Evolutionary conservation across 2,888 invertebrate genomes (phyloP), one percentile per base, ranked within the genome.

Genomic region (Megamerina dolium): DNA sequence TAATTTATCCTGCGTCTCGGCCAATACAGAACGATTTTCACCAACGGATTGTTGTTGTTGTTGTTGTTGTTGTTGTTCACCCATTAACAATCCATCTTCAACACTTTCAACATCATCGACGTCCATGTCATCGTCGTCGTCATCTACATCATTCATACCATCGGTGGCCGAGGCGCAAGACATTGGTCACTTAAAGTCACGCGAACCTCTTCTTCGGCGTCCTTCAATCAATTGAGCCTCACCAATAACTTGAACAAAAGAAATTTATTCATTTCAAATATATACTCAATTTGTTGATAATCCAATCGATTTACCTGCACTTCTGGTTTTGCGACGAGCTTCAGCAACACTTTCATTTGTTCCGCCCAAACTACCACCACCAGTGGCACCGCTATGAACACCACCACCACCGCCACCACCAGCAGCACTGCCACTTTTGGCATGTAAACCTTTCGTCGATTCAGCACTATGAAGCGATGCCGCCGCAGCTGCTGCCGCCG

Each of bases 141-240:
- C 46, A 40, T 54, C 51, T 48, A 46, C 41, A 48, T 44, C 31
- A n/a, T n/a, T n/a, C 23, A 23, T 23, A 8, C 10, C 8, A 50
- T 54, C 54, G 51, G 57, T 68, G 66, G 70, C 64, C 71, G 72
- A 67, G 66, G 66, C 69, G 70, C 72, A 68, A 71, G 74, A 75
- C 75, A 73, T 64, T 73, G 75, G 78, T 83, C 83, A 84, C 83
- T 83, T 83, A 76, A 79, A 81, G 74, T 83, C 82, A 70, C 82
- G 80, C 52, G 82, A 82, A 57, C 77, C 75, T 65, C 83, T 79
- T 66, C 83, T 76, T 61, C 83, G 75, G 57, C 70, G 63, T 52
- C 67, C 68, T 57, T 69, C 70, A 48, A 60, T 63, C 49, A 67
- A 37, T 51, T 61, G 56, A 23, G 63, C 58, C 51, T 70, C 70